A percentile compares a stretch with the other conserved stretches of the same genome.
These are phyloP conservation scores for Tangara arthus DNA, from an alignment of 2,797 vertebrate species.

Conservation along the genomic window DNA sequence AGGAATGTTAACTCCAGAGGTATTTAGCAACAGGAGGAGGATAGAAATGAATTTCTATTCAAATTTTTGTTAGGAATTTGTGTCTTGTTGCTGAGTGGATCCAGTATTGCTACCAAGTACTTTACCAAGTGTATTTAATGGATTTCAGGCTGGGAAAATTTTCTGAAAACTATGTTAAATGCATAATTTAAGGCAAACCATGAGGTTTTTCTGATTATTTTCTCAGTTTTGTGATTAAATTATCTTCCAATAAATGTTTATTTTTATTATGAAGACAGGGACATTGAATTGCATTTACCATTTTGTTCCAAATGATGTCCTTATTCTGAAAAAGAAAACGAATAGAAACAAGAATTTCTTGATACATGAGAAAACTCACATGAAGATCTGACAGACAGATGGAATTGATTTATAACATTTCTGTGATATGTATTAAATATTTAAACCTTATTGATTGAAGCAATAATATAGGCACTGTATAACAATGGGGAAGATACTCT, in stretches of 20 bases:
- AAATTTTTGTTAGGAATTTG: not conserved
- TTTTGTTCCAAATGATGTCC: not conserved
- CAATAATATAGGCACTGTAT: not conserved
- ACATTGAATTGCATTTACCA: not conserved
- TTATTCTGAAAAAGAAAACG: not conserved
- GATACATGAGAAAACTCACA: not conserved
- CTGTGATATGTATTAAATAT: not conserved
- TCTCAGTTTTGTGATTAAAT: not conserved
- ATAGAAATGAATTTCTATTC: not conserved
- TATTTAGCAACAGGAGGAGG: not conserved
- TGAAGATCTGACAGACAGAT: not conserved
- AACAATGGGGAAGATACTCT: not conserved
- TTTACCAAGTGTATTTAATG: not conserved
- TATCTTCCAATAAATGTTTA: not conserved
- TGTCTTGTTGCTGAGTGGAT: not conserved
- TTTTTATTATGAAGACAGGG: not conserved
- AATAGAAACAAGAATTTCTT: not conserved
- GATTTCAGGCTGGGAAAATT: not conserved
- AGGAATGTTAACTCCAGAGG: not conserved
- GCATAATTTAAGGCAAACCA: not conserved
- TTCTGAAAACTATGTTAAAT: not conserved
- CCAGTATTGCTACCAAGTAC: not conserved
- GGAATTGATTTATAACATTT: not conserved
- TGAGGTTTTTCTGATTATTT: not conserved
- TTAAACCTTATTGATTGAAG: not conserved